These are phyloP conservation scores for Brachionus rotundiformis DNA, from an alignment of 1,140 invertebrate species.

Conservation along the genomic window DNA sequence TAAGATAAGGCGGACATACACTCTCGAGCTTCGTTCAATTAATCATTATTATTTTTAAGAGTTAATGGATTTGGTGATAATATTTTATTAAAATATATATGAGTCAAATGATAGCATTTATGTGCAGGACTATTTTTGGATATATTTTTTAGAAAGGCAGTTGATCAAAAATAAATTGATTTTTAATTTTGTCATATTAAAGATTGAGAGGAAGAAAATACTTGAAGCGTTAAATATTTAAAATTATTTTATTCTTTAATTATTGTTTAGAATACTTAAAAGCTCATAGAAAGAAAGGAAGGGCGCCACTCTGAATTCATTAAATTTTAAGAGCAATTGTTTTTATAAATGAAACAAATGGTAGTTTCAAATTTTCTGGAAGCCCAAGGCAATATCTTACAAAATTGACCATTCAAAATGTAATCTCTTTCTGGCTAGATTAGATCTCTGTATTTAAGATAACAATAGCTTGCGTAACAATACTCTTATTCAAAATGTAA, in stretches of 20 bases:
- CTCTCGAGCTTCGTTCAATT: neutral
- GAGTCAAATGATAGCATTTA: neutral
- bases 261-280: neutral
- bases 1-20: neutral
- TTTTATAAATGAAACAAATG: neutral
- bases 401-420: neutral
- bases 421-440: neutral
- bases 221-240: conserved; percentile 25
- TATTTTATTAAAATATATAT: neutral
- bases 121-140: neutral
- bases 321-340: neutral
- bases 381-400: neutral
- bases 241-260: neutral
- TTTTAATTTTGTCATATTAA: neutral
- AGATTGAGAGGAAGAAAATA: neutral
- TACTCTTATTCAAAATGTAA: too few relatives aligned
- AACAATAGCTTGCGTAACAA: too few relatives aligned
- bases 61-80: neutral
- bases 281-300: neutral
- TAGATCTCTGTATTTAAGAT: neutral
- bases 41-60: neutral
- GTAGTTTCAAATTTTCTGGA: neutral
- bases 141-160: neutral
- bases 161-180: neutral
- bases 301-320: neutral